Conservation (phyloP, 2,888 invertebrate species). For the Spisula solida region DNA sequence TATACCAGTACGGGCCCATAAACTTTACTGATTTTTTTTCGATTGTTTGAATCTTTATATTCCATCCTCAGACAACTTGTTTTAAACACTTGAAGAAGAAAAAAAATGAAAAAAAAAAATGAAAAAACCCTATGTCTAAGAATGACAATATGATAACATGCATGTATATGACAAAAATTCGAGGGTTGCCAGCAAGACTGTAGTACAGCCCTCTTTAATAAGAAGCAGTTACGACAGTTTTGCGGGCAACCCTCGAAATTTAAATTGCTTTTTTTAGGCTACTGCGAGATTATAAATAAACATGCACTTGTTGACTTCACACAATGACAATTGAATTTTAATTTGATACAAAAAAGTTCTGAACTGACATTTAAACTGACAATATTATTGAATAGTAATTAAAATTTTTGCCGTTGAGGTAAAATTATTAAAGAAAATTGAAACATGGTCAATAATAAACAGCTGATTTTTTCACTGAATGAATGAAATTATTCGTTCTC, state of each 20-base stretch:
- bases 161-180: too few species aligned
- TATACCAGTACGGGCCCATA: not conserved
- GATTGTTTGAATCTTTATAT: not conserved
- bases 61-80: not conserved
- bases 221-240: too few species aligned
- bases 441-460: constrained; percentile 36
- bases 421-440: constrained; percentile 22
- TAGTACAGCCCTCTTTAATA: too few species aligned
- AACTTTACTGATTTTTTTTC: not conserved
- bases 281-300: not conserved
- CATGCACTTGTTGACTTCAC: constrained; percentile 28
- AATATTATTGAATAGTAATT: constrained; percentile 17
- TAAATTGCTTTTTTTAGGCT: not conserved
- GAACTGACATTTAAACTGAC: constrained; percentile 42
- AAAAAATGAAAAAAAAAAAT: not conserved
- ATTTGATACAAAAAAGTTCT: not conserved
- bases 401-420: not conserved
- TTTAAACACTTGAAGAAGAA: not conserved
- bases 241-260: too few species aligned
- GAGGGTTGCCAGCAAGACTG: too few species aligned
- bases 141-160: not conserved
- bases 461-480: not conserved
- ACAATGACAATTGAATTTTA: not conserved
- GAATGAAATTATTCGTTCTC: constrained; percentile 21
- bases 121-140: not conserved